These are phyloP conservation scores for Periphyllus acericola DNA, from an alignment of 2,888 invertebrate species.

Conservation along the genomic window DNA sequence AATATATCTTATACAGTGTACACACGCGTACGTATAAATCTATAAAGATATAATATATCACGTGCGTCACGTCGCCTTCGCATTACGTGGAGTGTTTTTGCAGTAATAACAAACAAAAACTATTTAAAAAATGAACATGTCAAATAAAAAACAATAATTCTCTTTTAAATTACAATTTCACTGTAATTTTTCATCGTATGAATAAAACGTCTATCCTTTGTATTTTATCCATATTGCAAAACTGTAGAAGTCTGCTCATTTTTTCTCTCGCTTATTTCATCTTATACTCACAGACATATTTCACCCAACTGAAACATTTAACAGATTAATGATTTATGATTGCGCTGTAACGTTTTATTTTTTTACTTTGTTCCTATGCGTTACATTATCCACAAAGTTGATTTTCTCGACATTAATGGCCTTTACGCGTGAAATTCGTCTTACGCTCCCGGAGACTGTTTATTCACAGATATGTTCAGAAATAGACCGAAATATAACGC, in stretches of 20 bases:
- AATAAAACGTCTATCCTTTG: not conserved
- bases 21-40: not conserved
- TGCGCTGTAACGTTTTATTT: not conserved
- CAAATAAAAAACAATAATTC: not conserved
- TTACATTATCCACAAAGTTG: not conserved
- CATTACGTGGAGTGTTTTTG: not conserved
- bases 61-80: not conserved
- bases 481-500: not conserved
- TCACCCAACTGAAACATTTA: conserved; percentile 3
- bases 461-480: not conserved
- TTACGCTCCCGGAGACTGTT: not conserved
- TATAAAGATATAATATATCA: not conserved
- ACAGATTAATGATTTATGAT: conserved; percentile 28
- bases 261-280: conserved; percentile 8
- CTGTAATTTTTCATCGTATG: conserved; percentile 5
- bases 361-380: not conserved
- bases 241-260: not conserved
- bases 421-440: not conserved
- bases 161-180: not conserved
- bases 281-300: not conserved
- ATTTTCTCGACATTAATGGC: conserved; percentile 15
- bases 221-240: not conserved
- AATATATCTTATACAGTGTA: not conserved
- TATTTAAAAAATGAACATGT: not conserved
- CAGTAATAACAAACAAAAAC: not conserved